These are phyloP conservation scores for Arrhamphus sclerolepis DNA, from an alignment of 2,797 vertebrate species.

Conservation along the genomic window DNA sequence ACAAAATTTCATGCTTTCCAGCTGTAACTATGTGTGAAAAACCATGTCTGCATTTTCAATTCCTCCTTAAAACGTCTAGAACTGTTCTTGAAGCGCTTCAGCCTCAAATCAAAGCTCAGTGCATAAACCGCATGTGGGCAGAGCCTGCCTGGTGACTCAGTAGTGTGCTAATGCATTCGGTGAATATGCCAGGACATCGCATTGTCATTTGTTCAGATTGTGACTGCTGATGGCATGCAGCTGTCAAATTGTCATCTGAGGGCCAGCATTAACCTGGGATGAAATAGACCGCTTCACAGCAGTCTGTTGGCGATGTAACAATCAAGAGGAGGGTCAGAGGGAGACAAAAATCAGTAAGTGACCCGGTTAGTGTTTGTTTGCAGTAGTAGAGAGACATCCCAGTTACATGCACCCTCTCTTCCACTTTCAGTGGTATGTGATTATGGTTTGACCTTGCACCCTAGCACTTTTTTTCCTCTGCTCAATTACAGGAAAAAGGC, in stretches of 20 bases:
- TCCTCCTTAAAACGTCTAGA: background rate
- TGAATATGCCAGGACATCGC: constrained; percentile 1
- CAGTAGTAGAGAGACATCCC: background rate
- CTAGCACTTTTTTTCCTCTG: background rate
- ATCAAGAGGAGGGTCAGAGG: background rate
- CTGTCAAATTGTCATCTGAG: constrained; percentile 33
- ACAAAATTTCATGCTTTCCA: background rate
- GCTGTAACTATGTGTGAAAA: background rate
- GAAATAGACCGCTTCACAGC: constrained; percentile 19
- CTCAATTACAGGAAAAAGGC: constrained; percentile 3
- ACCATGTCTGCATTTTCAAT: background rate
- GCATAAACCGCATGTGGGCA: constrained; percentile 1
- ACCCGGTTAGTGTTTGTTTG: background rate
- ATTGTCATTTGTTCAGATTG: constrained; percentile 12
- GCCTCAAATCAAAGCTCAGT: constrained; percentile 6
- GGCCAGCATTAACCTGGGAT: constrained; percentile 5
- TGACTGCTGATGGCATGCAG: constrained; percentile 26
- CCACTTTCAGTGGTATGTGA: constrained; percentile 10
- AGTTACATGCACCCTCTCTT: background rate
- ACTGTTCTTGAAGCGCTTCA: constrained; percentile 3
- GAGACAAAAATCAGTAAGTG: background rate
- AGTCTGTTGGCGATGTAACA: background rate
- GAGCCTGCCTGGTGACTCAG: constrained; percentile 31
- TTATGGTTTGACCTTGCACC: constrained; percentile 11
- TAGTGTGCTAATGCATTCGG: constrained; percentile 18